A percentile compares a stretch with the other conserved stretches of the same genome.
Evolutionary conservation across 2,113 vertebrate species (phyloP).

Genomic region (Onychostruthus taczanowskii): DNA sequence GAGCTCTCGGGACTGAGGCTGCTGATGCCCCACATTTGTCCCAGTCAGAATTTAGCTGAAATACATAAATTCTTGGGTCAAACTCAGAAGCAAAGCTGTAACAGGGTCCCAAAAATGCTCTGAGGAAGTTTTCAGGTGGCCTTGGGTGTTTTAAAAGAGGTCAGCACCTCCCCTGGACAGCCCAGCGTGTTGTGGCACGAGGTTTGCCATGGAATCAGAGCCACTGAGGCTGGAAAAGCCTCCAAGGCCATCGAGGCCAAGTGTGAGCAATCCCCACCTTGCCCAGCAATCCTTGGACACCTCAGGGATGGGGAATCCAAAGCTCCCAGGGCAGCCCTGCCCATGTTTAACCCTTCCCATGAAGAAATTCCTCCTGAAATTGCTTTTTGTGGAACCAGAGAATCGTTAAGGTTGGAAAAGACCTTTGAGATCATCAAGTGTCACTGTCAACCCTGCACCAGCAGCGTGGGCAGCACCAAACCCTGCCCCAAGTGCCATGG

Average conservation of each 20-base stretch:
- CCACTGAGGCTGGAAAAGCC: neutral
- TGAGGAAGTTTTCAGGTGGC: neutral
- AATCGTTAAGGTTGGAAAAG: neutral
- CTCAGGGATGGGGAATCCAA: neutral
- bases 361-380: neutral
- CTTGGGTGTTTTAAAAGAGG: neutral
- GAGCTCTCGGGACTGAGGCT: neutral
- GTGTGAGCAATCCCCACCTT: neutral
- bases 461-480: rapidly evolving
- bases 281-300: neutral
- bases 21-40: neutral
- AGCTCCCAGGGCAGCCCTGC: neutral
- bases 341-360: neutral
- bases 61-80: too few relatives aligned
- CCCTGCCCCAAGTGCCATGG: rapidly evolving
- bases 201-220: neutral
- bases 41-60: neutral
- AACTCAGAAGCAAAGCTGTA: neutral
- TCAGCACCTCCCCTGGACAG: neutral
- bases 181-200: rapidly evolving
- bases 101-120: rapidly evolving
- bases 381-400: neutral
- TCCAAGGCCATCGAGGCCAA: neutral
- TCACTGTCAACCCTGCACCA: rapidly evolving
- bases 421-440: neutral